A percentile compares a stretch with the other conserved stretches of the same genome.
Conservation (phyloP, 1,140 invertebrate genomes). For the Drosophila kurseongensis region DNA sequence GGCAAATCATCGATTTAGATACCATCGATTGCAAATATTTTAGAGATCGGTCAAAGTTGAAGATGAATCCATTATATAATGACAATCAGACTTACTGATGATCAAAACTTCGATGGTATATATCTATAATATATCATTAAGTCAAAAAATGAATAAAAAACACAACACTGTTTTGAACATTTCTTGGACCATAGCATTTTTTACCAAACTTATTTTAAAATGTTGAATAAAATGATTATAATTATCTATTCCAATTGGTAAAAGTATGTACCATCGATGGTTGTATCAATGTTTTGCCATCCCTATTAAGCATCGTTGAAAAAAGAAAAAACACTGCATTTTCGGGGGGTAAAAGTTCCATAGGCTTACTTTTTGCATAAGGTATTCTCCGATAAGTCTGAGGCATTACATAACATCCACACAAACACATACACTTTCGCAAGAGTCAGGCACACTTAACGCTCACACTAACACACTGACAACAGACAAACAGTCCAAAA, state of each 20-base stretch:
- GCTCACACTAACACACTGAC: conserved; percentile 54
- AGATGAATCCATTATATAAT: too few relatives aligned
- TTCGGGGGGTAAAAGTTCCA: conserved; percentile 6
- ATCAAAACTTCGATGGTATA: too few relatives aligned
- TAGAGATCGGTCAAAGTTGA: too few relatives aligned
- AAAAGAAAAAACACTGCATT: conserved; percentile 19
- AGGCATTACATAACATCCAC: conserved; percentile 35
- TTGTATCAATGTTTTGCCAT: background rate
- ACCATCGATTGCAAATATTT: background rate
- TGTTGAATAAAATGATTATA: too few relatives aligned
- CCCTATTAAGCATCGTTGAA: conserved; percentile 20
- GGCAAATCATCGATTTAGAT: background rate
- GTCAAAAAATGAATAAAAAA: too few relatives aligned
- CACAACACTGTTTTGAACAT: too few relatives aligned
- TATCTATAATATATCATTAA: too few relatives aligned
- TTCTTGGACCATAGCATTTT: too few relatives aligned
- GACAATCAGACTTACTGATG: too few relatives aligned
- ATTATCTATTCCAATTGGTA: background rate
- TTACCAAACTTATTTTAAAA: too few relatives aligned
- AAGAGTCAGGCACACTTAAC: conserved; percentile 65
- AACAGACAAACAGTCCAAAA: conserved; percentile 58
- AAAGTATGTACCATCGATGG: background rate
- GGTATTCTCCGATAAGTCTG: conserved; percentile 50
- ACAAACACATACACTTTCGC: conserved; percentile 35
- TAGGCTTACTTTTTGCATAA: conserved; percentile 34